Percentiles rank a stretch among this genome's conserved stretches.
Conservation (phyloP, 92 coral and sea anemone genomes). For the Parazoanthus darwini region DNA sequence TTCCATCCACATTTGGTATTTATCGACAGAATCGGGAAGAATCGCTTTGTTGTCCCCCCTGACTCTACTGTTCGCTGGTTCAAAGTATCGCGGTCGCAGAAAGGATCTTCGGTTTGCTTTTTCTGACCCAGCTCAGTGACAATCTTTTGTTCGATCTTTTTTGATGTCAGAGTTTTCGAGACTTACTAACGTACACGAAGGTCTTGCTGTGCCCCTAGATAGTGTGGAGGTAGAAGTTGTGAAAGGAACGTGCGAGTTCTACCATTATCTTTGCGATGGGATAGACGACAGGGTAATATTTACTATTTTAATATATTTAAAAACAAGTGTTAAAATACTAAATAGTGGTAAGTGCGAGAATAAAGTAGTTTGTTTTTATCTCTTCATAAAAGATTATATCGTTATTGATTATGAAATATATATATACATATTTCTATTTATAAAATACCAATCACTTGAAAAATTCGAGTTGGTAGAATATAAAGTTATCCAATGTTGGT, state of each 20-base stretch:
- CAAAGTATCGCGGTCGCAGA: slow-evolving; percentile 11
- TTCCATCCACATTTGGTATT: not conserved
- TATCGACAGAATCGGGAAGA: too few relatives aligned
- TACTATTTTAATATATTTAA: too few relatives aligned
- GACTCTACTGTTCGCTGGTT: slow-evolving; percentile 15
- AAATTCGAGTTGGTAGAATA: too few relatives aligned
- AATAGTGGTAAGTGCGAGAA: too few relatives aligned
- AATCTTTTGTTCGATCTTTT: not conserved
- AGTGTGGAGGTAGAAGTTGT: slow-evolving; percentile 56
- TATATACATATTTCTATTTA: too few relatives aligned
- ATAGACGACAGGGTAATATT: slow-evolving; percentile 71
- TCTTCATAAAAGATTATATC: too few relatives aligned
- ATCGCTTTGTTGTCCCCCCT: not conserved
- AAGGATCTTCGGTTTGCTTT: not conserved
- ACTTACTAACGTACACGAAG: slow-evolving; percentile 61
- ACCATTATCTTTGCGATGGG: slow-evolving; percentile 89
- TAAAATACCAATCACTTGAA: too few relatives aligned
- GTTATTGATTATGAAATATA: too few relatives aligned
- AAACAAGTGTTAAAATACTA: too few relatives aligned
- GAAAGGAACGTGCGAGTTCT: slow-evolving; percentile 81
- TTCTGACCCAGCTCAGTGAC: too few relatives aligned
- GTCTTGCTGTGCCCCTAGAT: slow-evolving; percentile 57
- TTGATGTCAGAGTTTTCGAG: not conserved
- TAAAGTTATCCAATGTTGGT: too few relatives aligned
- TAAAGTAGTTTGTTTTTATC: too few relatives aligned